Conservation (phyloP, 92 coral and sea anemone species). For the Epizoanthus stellaris region DNA sequence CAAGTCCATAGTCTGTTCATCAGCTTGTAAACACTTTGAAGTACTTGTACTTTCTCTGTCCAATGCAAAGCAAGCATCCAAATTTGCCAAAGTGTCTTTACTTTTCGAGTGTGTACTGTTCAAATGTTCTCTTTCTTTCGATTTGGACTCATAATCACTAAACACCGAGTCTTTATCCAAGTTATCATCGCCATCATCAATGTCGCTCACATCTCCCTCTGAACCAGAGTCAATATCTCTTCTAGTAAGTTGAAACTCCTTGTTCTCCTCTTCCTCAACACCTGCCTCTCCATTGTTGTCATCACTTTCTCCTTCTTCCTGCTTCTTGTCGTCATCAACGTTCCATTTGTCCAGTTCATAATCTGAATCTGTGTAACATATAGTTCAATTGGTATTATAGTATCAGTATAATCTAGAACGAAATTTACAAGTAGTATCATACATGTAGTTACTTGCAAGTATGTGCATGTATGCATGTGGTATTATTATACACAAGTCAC, state of each 20-base stretch:
- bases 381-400: neutral
- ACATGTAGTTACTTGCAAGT: too few species aligned
- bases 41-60: constrained; percentile 3
- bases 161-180: constrained; percentile 59
- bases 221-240: constrained; percentile 72
- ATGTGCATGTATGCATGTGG: too few species aligned
- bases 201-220: constrained; percentile 82
- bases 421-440: too few species aligned
- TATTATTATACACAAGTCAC: too few species aligned
- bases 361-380: constrained; percentile 65
- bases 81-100: neutral
- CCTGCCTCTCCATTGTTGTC: constrained; percentile 44
- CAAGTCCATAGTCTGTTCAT: constrained; percentile 83
- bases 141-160: constrained; percentile 48
- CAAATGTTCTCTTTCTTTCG: neutral
- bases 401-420: too few species aligned
- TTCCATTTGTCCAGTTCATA: constrained; percentile 95
- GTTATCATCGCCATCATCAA: constrained; percentile 62
- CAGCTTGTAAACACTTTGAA: constrained; percentile 22
- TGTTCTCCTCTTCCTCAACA: constrained; percentile 50
- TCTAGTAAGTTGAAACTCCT: constrained; percentile 25
- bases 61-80: neutral
- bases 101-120: constrained; percentile 19
- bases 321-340: constrained; percentile 79
- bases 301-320: constrained; percentile 77